phyloP scores from a whole-genome alignment of 2,797 vertebrate species.

The Leptatherina wallacei region DNA sequence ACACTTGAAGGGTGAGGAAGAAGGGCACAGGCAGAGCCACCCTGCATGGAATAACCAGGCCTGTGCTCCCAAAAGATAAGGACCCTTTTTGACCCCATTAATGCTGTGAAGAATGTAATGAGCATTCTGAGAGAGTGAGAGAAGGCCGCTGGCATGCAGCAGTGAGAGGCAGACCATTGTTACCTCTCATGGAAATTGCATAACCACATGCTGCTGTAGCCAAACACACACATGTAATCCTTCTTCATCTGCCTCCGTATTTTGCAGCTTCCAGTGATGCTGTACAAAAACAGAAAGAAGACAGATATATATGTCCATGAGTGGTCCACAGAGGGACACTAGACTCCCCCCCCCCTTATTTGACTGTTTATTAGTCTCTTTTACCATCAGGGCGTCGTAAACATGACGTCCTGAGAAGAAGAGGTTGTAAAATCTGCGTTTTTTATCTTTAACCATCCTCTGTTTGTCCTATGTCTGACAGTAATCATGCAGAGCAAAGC shows the following conservation, averaged over 20 bases:
- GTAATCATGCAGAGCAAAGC: slow-evolving; percentile 17
- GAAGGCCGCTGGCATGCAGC: slow-evolving; percentile 22
- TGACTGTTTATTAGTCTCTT: neutral
- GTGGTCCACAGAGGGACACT: neutral
- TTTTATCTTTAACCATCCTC: slow-evolving; percentile 30
- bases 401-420: neutral
- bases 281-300: neutral
- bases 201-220: slow-evolving; percentile 37
- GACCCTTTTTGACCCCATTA: slow-evolving; percentile 49
- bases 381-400: slow-evolving; percentile 4
- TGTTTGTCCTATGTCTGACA: slow-evolving; percentile 45
- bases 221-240: slow-evolving; percentile 18
- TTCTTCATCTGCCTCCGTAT: slow-evolving; percentile 35
- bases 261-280: slow-evolving; percentile 37
- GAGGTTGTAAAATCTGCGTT: slow-evolving; percentile 7
- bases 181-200: slow-evolving; percentile 52
- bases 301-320: neutral
- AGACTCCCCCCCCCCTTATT: too few species aligned
- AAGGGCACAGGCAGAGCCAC: slow-evolving; percentile 24
- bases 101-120: slow-evolving; percentile 46
- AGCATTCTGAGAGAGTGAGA: neutral
- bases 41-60: slow-evolving; percentile 30
- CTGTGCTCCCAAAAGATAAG: slow-evolving; percentile 61
- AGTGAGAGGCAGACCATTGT: slow-evolving; percentile 44
- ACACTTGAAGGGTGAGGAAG: slow-evolving; percentile 23